Conservation (phyloP, 1,140 invertebrate genomes). For the Dendrolimus punctatus region DNA sequence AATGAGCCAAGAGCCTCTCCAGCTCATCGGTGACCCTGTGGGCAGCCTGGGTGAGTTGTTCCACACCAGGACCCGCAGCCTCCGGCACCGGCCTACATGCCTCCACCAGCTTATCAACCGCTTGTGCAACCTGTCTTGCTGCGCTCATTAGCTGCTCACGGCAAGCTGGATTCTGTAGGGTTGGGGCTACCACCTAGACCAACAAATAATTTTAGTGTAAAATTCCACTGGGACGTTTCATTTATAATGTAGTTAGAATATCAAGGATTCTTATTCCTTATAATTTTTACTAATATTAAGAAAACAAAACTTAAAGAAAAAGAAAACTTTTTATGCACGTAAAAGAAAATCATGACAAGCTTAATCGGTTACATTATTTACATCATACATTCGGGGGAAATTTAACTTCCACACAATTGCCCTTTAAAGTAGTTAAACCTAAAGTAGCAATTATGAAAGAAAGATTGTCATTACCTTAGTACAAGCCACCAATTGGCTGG, state of each 20-base stretch:
- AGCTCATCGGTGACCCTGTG: constrained; percentile 91
- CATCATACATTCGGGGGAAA: background rate
- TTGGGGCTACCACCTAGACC: constrained; percentile 83
- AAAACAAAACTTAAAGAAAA: no score
- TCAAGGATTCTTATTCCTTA: no score
- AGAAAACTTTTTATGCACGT: no score
- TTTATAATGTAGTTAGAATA: no score
- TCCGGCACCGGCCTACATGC: constrained; percentile 81
- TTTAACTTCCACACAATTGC: background rate
- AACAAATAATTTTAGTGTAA: background rate
- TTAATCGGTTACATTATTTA: background rate
- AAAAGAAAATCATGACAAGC: no score
- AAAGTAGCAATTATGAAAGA: no score
- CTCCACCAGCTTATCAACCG: constrained; percentile 92
- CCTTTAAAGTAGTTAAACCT: background rate
- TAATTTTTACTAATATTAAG: no score
- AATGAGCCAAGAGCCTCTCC: constrained; percentile 92
- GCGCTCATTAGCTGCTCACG: constrained; percentile 95
- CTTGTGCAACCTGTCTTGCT: constrained; percentile 91
- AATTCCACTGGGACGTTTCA: no score
- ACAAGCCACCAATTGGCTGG: constrained; percentile 97
- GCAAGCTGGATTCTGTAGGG: constrained; percentile 91
- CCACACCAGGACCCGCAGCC: constrained; percentile 77
- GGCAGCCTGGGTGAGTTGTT: constrained; percentile 89
- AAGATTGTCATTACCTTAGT: constrained; percentile 81